Evolutionary conservation across 2,797 vertebrate species (phyloP).

Genomic region (Girardinus metallicus): DNA sequence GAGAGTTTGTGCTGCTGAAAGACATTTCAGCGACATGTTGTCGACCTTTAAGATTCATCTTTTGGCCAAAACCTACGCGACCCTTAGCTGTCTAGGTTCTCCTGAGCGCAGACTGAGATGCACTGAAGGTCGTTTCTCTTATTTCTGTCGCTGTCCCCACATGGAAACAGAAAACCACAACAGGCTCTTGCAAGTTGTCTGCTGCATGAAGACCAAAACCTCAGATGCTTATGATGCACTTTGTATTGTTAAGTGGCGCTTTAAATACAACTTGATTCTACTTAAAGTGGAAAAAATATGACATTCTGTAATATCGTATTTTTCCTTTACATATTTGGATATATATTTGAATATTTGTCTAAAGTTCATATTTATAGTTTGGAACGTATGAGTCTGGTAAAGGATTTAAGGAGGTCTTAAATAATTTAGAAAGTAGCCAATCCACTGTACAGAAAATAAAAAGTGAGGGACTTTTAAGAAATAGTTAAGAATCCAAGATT

Average conservation of each 20-base stretch:
- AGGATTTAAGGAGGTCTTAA: not conserved
- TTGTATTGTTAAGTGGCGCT: not conserved
- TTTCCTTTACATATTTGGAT: not conserved
- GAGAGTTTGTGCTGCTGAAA: not conserved
- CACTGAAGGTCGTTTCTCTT: not conserved
- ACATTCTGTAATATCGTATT: not conserved
- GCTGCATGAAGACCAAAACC: conserved; percentile 6
- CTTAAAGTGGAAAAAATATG: not conserved
- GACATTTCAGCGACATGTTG: not conserved
- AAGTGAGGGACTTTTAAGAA: not conserved
- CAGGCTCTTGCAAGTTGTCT: conserved; percentile 1
- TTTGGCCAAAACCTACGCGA: not conserved
- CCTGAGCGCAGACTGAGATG: not conserved
- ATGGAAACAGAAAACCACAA: conserved; percentile 1
- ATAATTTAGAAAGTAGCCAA: not conserved
- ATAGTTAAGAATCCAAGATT: not conserved
- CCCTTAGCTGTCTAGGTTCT: not conserved
- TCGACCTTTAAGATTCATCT: not conserved
- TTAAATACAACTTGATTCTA: not conserved
- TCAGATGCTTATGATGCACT: conserved; percentile 2
- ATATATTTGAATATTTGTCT: not conserved
- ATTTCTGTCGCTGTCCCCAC: not conserved
- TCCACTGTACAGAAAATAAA: not conserved
- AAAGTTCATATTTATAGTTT: not conserved
- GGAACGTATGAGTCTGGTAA: not conserved